Evolutionary conservation across 1,140 invertebrate species (phyloP).

Genomic region (Leptinotarsa lineolata): DNA sequence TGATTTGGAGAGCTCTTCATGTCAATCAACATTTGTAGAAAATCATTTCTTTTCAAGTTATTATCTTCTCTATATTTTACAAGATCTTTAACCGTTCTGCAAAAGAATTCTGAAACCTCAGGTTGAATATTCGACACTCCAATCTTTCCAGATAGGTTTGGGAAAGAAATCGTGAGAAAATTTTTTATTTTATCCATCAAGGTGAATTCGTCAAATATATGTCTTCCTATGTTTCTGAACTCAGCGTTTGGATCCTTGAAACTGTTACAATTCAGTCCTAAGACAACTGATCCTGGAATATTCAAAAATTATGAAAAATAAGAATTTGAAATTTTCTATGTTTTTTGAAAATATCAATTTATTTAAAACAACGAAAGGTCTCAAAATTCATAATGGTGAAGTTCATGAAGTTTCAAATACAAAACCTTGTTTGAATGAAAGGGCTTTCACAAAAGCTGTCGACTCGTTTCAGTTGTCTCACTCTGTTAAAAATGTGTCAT

Average conservation of each 20-base stretch:
- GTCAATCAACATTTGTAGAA: slow-evolving; percentile 59
- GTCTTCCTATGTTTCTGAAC: slow-evolving; percentile 54
- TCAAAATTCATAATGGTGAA: too few species aligned
- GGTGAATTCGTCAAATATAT: slow-evolving; percentile 29
- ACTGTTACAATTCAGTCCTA: slow-evolving; percentile 60
- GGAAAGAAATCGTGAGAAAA: not conserved
- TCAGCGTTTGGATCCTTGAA: slow-evolving; percentile 55
- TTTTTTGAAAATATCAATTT: too few species aligned
- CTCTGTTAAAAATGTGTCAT: too few species aligned
- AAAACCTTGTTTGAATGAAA: too few species aligned
- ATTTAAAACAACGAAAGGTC: too few species aligned
- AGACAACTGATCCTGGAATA: slow-evolving; percentile 51
- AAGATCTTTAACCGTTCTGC: slow-evolving; percentile 54
- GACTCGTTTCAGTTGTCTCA: too few species aligned
- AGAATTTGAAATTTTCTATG: too few species aligned
- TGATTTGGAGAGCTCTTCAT: not conserved
- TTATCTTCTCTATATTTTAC: slow-evolving; percentile 57
- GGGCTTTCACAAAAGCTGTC: too few species aligned
- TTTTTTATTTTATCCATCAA: not conserved
- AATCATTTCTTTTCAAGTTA: slow-evolving; percentile 57
- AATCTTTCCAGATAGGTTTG: slow-evolving; percentile 9
- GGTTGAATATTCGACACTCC: not conserved
- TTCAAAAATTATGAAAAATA: not conserved
- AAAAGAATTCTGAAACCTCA: slow-evolving; percentile 56
- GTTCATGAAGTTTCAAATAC: too few species aligned